Conservation (phyloP, 2,113 vertebrate species). For the Pluvianellus socialis region DNA sequence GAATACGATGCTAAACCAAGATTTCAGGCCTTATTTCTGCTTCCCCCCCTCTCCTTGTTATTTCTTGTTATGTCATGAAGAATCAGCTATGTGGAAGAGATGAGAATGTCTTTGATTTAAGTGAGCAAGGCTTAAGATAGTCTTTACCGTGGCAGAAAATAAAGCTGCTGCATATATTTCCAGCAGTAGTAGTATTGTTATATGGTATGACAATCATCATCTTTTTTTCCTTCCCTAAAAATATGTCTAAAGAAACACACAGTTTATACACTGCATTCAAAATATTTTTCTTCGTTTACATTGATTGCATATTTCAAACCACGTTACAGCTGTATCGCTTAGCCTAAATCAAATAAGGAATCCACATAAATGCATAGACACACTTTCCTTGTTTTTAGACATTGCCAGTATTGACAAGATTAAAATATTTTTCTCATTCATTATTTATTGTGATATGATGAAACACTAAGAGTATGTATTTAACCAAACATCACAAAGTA, state of each 20-base stretch:
- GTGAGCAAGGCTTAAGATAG: slow-evolving; percentile 52
- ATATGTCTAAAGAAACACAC: slow-evolving; percentile 54
- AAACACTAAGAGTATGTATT: slow-evolving; percentile 8
- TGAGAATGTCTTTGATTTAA: slow-evolving; percentile 36
- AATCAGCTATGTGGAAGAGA: slow-evolving; percentile 48
- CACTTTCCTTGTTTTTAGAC: slow-evolving; percentile 23
- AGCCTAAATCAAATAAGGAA: slow-evolving; percentile 71
- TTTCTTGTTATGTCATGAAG: slow-evolving; percentile 26
- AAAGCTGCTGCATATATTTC: slow-evolving; percentile 47
- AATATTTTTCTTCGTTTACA: slow-evolving; percentile 76
- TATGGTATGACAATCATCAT: slow-evolving; percentile 4
- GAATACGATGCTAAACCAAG: background rate
- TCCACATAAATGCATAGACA: slow-evolving; percentile 46
- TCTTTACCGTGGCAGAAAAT: slow-evolving; percentile 23
- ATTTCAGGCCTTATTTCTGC: background rate
- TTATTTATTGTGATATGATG: slow-evolving; percentile 40
- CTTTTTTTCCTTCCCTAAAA: slow-evolving; percentile 23
- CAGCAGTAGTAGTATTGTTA: slow-evolving; percentile 45
- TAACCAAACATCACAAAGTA: slow-evolving; percentile 44
- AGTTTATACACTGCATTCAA: slow-evolving; percentile 70
- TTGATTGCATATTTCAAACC: slow-evolving; percentile 75
- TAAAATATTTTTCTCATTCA: slow-evolving; percentile 58
- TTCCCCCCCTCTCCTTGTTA: background rate
- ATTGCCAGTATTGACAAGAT: slow-evolving; percentile 51
- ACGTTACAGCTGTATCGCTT: slow-evolving; percentile 72